Evolutionary conservation across 37 sponge, comb jelly and placozoan species (phyloP).

Genomic region (Halichondria panicea): DNA sequence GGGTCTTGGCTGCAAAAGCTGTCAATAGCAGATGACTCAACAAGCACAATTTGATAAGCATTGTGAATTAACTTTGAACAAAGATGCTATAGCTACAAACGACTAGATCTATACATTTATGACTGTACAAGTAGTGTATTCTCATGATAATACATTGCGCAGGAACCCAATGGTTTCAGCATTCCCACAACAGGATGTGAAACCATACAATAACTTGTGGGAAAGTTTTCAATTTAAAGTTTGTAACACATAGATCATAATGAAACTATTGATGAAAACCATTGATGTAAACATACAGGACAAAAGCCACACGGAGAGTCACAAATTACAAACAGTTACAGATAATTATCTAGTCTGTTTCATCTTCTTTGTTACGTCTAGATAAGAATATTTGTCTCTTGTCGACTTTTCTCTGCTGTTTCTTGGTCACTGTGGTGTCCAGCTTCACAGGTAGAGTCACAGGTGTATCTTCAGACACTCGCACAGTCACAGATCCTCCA

Average conservation of each 20-base stretch:
- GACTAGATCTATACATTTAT: too few species aligned
- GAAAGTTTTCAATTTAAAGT: background rate
- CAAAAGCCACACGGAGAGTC: background rate
- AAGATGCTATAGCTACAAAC: too few species aligned
- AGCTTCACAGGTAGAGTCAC: constrained; percentile 24
- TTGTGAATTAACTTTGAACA: too few species aligned
- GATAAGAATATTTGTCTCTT: background rate
- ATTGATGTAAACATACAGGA: background rate
- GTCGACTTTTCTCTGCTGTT: constrained; percentile 6
- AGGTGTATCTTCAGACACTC: constrained; percentile 27
- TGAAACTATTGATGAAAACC: background rate
- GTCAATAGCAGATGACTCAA: background rate
- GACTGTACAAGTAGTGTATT: too few species aligned
- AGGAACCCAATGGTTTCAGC: too few species aligned
- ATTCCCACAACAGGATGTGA: too few species aligned
- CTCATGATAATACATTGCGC: too few species aligned
- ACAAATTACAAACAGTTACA: too few species aligned
- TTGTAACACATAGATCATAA: background rate
- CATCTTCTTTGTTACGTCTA: too few species aligned
- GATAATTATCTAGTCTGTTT: too few species aligned
- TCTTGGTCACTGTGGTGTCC: constrained; percentile 4
- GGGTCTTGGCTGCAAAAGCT: background rate
- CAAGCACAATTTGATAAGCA: too few species aligned
- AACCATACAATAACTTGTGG: too few species aligned
- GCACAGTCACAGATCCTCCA: constrained; percentile 19